Conservation (phyloP, 1,140 invertebrate species). For the Cotesia typhae region DNA sequence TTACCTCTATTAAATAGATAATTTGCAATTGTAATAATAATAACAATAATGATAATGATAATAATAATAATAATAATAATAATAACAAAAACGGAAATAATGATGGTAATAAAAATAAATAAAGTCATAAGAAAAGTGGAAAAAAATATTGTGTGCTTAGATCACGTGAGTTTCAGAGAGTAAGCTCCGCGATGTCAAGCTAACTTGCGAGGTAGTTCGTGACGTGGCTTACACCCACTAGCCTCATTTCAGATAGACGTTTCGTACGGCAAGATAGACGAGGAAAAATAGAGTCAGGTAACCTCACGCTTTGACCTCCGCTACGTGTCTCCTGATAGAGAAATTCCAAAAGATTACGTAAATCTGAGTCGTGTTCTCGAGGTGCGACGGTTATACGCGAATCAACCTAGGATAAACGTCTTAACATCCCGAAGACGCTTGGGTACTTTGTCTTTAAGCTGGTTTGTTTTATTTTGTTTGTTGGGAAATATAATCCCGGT, state of each 20-base stretch:
- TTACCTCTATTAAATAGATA: no score
- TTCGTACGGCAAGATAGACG: neutral
- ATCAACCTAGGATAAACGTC: neutral
- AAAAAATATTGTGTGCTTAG: neutral
- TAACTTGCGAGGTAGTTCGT: conserved; percentile 18
- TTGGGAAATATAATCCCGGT: no score
- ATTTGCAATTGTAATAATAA: no score
- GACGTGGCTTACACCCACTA: conserved; percentile 16
- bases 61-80: no score
- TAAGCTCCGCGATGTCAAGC: conserved; percentile 14
- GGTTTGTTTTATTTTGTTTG: no score
- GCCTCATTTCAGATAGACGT: conserved; percentile 28
- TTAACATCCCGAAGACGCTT: neutral
- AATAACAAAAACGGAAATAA: neutral
- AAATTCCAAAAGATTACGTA: conserved; percentile 39
- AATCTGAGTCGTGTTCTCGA: conserved; percentile 27
- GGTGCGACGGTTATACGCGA: neutral
- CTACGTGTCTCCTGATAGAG: conserved; percentile 27
- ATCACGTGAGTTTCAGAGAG: conserved; percentile 1
- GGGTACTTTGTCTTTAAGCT: no score
- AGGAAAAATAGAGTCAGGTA: conserved; percentile 6
- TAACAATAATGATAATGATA: no score
- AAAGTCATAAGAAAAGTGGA: neutral
- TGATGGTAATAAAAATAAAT: neutral
- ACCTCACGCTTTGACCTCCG: conserved; percentile 36